Conservation (phyloP, 2,797 vertebrate species). For the Cichlasoma orientale region DNA sequence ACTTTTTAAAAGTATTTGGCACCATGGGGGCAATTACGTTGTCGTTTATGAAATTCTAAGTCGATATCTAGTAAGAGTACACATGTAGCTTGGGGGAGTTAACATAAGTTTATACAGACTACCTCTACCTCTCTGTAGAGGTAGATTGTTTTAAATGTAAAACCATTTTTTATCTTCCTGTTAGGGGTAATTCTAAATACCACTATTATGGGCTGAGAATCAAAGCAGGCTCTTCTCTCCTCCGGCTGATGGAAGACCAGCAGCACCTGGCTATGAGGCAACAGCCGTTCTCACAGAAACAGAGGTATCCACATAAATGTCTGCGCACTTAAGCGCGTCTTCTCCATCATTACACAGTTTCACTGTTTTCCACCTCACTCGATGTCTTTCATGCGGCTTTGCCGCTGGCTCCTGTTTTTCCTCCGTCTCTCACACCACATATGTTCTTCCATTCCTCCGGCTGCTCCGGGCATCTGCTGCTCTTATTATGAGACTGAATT, state of each 20-base stretch:
- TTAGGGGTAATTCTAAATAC: slow-evolving; percentile 94
- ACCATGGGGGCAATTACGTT: background rate
- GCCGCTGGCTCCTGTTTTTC: background rate
- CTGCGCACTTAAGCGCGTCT: background rate
- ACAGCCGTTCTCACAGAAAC: slow-evolving; percentile 95
- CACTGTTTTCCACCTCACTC: background rate
- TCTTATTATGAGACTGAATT: background rate
- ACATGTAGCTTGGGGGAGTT: background rate
- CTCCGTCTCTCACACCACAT: background rate
- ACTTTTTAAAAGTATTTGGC: slow-evolving; percentile 28
- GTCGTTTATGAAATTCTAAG: background rate
- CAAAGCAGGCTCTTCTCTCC: slow-evolving; percentile 90
- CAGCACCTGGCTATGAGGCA: slow-evolving; percentile 96
- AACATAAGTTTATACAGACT: background rate
- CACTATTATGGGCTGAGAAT: slow-evolving; percentile 96
- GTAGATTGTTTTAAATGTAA: background rate
- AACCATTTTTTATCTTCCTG: slow-evolving; percentile 9
- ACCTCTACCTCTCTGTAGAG: background rate
- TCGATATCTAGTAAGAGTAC: background rate
- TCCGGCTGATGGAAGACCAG: slow-evolving; percentile 94
- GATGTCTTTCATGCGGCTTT: background rate
- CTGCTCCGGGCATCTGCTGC: background rate
- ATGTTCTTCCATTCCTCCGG: background rate
- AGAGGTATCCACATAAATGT: slow-evolving; percentile 79
- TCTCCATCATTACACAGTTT: background rate